Evolutionary conservation across 2,797 vertebrate genomes (phyloP).

Genomic region (Bufotes viridis): DNA sequence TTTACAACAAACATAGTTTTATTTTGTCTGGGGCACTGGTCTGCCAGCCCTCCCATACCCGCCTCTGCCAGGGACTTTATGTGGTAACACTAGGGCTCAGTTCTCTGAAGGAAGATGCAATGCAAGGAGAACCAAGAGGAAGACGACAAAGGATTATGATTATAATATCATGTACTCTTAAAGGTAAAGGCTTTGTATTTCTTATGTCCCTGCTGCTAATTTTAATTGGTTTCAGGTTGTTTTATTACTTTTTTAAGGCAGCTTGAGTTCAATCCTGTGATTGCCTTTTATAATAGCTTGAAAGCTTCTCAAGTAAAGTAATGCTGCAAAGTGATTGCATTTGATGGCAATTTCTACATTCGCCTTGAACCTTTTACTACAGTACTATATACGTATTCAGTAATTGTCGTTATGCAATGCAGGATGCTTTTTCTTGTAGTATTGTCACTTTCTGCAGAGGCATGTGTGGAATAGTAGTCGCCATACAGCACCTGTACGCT

Average conservation of each 20-base stretch:
- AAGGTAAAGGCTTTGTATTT: conserved; percentile 67
- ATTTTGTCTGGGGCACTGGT: conserved; percentile 73
- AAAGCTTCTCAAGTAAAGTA: not conserved
- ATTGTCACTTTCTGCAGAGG: not conserved
- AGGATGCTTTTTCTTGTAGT: not conserved
- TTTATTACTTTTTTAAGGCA: not conserved
- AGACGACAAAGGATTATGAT: conserved; percentile 68
- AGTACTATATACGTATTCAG: not conserved
- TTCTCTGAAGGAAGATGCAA: conserved; percentile 70
- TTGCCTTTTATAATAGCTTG: not conserved
- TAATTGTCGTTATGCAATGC: not conserved
- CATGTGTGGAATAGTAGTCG: conserved; percentile 24
- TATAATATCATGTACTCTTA: conserved; percentile 73
- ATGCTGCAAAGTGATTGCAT: not conserved
- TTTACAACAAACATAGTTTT: conserved; percentile 72
- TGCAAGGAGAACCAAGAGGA: conserved; percentile 69
- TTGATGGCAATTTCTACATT: not conserved
- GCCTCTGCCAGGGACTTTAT: conserved; percentile 72
- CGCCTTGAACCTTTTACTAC: not conserved
- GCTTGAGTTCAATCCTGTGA: not conserved
- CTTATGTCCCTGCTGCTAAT: not conserved
- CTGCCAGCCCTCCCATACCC: conserved; percentile 70
- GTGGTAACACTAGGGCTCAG: conserved; percentile 70
- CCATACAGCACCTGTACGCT: conserved; percentile 47
- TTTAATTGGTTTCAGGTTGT: too few species aligned